phyloP scores from a whole-genome alignment of 2,888 invertebrate genomes.

The Diloba caeruleocephala region DNA sequence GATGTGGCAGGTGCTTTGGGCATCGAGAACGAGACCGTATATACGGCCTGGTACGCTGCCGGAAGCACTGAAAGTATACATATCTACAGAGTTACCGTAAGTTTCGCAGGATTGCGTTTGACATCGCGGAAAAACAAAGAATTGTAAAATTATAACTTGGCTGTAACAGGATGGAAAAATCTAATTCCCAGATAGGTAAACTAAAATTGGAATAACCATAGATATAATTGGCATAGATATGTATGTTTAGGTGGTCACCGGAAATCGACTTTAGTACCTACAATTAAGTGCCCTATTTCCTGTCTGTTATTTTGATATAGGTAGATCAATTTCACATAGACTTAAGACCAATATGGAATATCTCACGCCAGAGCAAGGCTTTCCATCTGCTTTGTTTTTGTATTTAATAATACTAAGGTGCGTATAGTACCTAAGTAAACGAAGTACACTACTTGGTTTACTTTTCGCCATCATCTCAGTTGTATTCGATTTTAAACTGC shows the following conservation, averaged over 20 bases:
- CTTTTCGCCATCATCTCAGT: too few species aligned
- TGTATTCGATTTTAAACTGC: too few species aligned
- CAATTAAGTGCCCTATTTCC: neutral
- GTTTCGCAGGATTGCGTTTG: constrained; percentile 1
- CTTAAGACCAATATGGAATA: too few species aligned
- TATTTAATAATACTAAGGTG: too few species aligned
- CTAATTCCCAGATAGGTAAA: constrained; percentile 3
- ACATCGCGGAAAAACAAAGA: neutral
- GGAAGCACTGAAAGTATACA: constrained; percentile 24
- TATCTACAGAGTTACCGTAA: constrained; percentile 18
- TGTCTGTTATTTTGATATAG: constrained; percentile 4
- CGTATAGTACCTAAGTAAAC: too few species aligned
- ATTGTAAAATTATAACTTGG: too few species aligned
- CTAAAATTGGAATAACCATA: neutral
- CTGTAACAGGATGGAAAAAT: constrained; percentile 10
- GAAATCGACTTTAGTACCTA: neutral
- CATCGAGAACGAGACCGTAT: constrained; percentile 45
- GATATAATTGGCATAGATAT: neutral
- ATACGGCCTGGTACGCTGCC: constrained; percentile 29
- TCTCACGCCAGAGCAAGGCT: too few species aligned
- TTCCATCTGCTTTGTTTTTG: too few species aligned
- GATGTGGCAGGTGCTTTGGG: constrained; percentile 69
- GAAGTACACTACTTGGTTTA: too few species aligned
- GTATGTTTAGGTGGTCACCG: neutral
- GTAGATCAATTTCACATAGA: too few species aligned